Base-by-base conservation (phyloP, 2,797 vertebrate species). In the Cossypha heuglini region DNA sequence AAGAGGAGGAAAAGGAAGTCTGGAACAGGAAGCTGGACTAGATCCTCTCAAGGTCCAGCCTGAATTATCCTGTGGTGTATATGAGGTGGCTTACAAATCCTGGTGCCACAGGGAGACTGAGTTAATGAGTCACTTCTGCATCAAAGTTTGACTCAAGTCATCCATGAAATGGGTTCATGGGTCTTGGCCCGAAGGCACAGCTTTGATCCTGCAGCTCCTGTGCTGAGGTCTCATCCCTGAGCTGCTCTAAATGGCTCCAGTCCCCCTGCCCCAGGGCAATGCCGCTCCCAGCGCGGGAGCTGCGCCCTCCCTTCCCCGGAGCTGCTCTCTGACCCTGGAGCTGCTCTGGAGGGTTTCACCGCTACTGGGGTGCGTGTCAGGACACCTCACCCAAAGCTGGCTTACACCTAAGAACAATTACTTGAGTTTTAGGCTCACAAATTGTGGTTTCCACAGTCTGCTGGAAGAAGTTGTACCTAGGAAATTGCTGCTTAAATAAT, bases 131-230 rank as follows among this genome's bases (percentile, higher is more conserved):
- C 76, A 68, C 69, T 93, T 57, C 64, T 77, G 49, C 78, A 77
- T 90, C 81, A 80, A 92, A 93, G 78, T 83, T 81, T 38, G 55
- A 26, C 62, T 92, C 40, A 58, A 85, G 46, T 31, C 38, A 91
- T 85, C 81, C 69, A 22, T 95, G 84, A 96, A 95, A 92, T 88
- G 81, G 31, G 61, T 62, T 93, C 81, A 24, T 35, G 80, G 75
- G 57, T 74, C 16, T 75, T 71, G 74, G 78, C 94, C 91, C 16
- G 38, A 29, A 68, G 90, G 73, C 74, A 59, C 33, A 66, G 88
- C 89, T 95, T 92, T 94, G 78, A 90, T 93, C 68, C 72, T 90
- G 54, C 61, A 58, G 49, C 72, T 71, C 52, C 74, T 87, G 48
- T 40, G 76, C 49, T 58, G 61, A 69, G 38, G 62, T 55, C 9